These are phyloP conservation scores for Biston stratarius DNA, from an alignment of 2,888 invertebrate genomes.

Conservation along the genomic window DNA sequence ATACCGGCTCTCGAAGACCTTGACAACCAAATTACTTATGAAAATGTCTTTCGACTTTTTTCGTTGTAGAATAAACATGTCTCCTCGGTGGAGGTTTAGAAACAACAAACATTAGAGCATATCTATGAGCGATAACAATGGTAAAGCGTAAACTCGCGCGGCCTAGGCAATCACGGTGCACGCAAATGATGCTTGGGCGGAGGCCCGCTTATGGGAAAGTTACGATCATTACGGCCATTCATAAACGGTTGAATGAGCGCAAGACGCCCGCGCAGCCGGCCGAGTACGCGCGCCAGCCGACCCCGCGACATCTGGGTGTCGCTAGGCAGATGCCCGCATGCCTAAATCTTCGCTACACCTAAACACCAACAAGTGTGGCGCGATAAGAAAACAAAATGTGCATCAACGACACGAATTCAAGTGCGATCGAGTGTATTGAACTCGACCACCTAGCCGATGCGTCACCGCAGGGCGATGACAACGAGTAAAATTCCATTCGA, in stretches of 20 bases:
- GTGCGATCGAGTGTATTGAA: conserved; percentile 73
- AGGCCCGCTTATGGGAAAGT: conserved; percentile 81
- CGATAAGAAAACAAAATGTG: conserved; percentile 35
- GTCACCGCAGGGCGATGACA: conserved; percentile 69
- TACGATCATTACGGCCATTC: conserved; percentile 81
- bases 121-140: conserved; percentile 55
- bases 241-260: conserved; percentile 83
- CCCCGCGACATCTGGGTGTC: conserved; percentile 66
- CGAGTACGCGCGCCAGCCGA: conserved; percentile 60
- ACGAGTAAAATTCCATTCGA: conserved; percentile 76
- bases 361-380: conserved; percentile 38
- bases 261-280: conserved; percentile 63
- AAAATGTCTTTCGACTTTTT: not conserved
- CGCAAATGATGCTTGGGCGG: conserved; percentile 65
- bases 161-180: conserved; percentile 54
- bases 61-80: not conserved
- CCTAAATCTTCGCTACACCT: conserved; percentile 30
- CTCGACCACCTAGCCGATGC: conserved; percentile 76
- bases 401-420: conserved; percentile 29
- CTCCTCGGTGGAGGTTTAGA: conserved; percentile 4
- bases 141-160: conserved; percentile 15
- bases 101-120: conserved; percentile 38
- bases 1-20: conserved; percentile 11
- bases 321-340: conserved; percentile 57
- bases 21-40: conserved; percentile 3